These are phyloP conservation scores for Trogon melanurus DNA, from an alignment of 2,113 vertebrate species.

Conservation along the genomic window DNA sequence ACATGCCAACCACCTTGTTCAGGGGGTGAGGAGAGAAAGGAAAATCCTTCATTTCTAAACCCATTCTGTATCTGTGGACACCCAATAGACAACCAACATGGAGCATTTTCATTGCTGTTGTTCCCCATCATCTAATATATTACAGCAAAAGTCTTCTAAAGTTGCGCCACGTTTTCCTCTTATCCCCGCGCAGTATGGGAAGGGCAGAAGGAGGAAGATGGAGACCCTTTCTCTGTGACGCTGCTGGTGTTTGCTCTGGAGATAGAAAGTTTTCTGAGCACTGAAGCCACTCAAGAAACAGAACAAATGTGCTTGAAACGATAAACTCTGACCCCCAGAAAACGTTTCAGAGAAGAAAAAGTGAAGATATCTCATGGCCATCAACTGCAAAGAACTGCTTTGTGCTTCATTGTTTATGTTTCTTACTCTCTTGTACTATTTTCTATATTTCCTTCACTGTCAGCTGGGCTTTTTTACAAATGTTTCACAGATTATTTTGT, in stretches of 20 bases:
- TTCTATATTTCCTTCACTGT: background rate
- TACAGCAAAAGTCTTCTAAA: background rate
- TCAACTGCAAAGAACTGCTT: background rate
- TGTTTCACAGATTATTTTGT: background rate
- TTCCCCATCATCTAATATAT: background rate
- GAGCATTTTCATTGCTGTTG: background rate
- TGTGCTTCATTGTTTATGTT: background rate
- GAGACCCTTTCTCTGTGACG: background rate
- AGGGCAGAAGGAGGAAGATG: background rate
- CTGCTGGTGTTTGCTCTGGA: background rate
- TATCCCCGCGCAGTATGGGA: fast-evolving
- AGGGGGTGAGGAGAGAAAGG: background rate
- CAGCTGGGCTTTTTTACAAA: background rate
- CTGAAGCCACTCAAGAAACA: background rate
- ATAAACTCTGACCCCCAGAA: background rate
- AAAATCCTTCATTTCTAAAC: background rate
- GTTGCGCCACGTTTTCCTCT: background rate
- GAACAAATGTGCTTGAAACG: background rate
- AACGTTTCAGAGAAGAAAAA: background rate
- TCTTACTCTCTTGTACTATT: background rate
- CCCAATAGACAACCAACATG: background rate
- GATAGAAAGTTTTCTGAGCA: background rate
- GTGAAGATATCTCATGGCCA: background rate
- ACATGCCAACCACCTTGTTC: no score
- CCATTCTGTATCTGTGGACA: background rate